phyloP scores from a whole-genome alignment of 2,888 invertebrate genomes.

The Candidula unifasciata region DNA sequence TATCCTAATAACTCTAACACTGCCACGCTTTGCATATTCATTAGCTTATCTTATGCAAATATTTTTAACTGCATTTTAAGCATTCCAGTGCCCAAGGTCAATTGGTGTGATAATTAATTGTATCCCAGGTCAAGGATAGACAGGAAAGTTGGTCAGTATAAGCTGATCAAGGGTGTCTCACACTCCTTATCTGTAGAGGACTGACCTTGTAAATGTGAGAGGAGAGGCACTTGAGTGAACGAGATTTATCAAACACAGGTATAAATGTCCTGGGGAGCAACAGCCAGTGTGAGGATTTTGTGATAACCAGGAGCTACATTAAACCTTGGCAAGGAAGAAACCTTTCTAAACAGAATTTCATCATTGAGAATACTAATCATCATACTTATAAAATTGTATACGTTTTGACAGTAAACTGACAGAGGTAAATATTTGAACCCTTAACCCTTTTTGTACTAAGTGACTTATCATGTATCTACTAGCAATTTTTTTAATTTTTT shows the following conservation, averaged over 20 bases:
- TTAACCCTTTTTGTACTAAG: too few relatives aligned
- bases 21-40: background rate
- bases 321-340: too few relatives aligned
- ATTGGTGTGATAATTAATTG: background rate
- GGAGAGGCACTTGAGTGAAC: background rate
- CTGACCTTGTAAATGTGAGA: slow-evolving; percentile 20
- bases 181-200: background rate
- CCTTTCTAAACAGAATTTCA: too few relatives aligned
- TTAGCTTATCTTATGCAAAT: background rate
- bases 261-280: background rate
- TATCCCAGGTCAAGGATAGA: slow-evolving; percentile 5
- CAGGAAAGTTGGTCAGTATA: slow-evolving; percentile 5
- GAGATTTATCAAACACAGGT: background rate
- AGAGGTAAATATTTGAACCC: too few relatives aligned
- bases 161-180: background rate
- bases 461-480: too few relatives aligned
- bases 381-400: too few relatives aligned
- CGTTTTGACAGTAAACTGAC: too few relatives aligned
- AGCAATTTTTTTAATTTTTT: too few relatives aligned
- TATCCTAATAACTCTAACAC: background rate
- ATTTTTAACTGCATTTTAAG: background rate
- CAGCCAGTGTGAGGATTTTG: too few relatives aligned
- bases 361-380: too few relatives aligned
- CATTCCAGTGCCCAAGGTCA: slow-evolving; percentile 18
- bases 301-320: too few relatives aligned